Evolutionary conservation across 2,888 invertebrate species (phyloP), one percentile per base, ranked within the genome.

Genomic region (Sicus ferrugineus): DNA sequence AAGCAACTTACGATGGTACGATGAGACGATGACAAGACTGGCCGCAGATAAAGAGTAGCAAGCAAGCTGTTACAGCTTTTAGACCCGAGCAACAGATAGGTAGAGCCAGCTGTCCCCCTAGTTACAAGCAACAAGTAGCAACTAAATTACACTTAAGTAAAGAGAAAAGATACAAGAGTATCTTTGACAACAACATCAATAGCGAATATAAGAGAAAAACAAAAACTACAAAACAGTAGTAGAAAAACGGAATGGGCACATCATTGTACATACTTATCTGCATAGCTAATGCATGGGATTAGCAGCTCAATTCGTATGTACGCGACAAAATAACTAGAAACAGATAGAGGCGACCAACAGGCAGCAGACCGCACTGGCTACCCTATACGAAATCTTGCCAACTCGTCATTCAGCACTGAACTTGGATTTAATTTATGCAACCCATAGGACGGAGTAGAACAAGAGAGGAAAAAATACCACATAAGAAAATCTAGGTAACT

Each of bases 391-490:
- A 48, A 42, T 28, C 52, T 65, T 52, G 31, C 31, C 28, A 23
- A 23, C 58, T 38, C 72, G 73, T 68, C 23, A 30, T 64, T 34
- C 61, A 38, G 50, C 65, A 52, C 48, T 64, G 63, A n/a, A 69
- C 69, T 67, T 64, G 26, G 30, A 67, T 42, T 74, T 78, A 80
- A 79, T 80, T 78, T 78, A 78, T 77, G 78, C 79, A 76, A 75
- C 71, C 75, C 73, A 74, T 69, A 68, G 73, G 68, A 58, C 61
- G 26, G 46, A 46, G 19, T 64, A 19, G 31, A 38, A 66, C 56
- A 21, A 64, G 9, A 58, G 23, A n/a, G 31, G 48, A 19, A 16
- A 46, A 31, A 50, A 50, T n/a, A n/a, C n/a, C n/a, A n/a, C n/a
- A 61, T 46, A 50, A 69, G 21, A 38, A 48, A 38, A 65, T 50